Percentiles rank a stretch among this genome's conserved stretches.
Conservation (phyloP, 1,140 invertebrate genomes). For the Apis laboriosa region DNA sequence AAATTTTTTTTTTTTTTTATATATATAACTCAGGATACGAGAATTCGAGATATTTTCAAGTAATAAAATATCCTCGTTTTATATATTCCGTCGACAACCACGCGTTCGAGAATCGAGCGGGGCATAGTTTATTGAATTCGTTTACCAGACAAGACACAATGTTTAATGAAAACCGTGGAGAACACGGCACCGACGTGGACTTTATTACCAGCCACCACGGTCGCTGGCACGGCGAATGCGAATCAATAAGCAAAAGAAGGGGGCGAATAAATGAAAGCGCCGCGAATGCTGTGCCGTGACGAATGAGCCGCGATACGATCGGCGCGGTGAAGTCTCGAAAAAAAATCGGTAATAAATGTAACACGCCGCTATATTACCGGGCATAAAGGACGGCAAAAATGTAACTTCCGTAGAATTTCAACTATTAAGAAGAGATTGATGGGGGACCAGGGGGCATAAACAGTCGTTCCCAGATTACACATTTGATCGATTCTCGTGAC, state of each 20-base stretch:
- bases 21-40: too few species aligned
- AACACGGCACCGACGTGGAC: background rate
- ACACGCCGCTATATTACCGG: background rate
- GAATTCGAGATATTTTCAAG: background rate
- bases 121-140: background rate
- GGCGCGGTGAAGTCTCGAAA: background rate
- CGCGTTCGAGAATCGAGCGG: background rate
- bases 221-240: background rate
- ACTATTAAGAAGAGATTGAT: background rate
- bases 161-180: background rate
- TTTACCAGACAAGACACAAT: background rate
- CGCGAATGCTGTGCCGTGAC: background rate
- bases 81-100: background rate
- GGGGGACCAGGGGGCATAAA: background rate
- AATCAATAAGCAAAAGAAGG: constrained; percentile 18
- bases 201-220: background rate
- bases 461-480: background rate
- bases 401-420: background rate
- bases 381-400: background rate
- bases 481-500: background rate
- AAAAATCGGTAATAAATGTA: constrained; percentile 18
- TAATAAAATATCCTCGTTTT: background rate
- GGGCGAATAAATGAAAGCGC: constrained; percentile 5
- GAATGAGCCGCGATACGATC: constrained; percentile 4
- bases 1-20: too few species aligned